phyloP scores from a whole-genome alignment of 2,797 vertebrate species.

The Australoheros facetus region DNA sequence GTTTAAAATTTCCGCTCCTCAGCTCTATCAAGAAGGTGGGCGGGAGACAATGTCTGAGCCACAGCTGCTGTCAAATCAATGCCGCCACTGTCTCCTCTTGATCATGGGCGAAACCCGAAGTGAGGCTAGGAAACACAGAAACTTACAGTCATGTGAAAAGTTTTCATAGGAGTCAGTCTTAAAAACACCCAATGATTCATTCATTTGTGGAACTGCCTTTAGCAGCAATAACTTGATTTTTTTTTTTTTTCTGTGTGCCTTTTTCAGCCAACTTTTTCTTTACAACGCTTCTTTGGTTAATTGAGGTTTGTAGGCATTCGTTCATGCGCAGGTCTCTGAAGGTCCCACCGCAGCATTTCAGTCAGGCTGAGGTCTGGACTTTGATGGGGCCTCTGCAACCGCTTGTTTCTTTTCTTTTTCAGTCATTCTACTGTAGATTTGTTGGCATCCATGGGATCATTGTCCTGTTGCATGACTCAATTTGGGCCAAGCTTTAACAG shows the following conservation, averaged over 20 bases:
- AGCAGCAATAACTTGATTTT: neutral
- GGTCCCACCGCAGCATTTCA: neutral
- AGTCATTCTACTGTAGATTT: neutral
- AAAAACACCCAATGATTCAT: neutral
- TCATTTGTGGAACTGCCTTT: neutral
- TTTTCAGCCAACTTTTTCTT: neutral
- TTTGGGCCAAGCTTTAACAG: no score
- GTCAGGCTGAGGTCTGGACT: neutral
- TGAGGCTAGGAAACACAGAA: conserved; percentile 33
- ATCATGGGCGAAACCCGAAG: conserved; percentile 42
- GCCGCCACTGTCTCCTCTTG: conserved; percentile 30
- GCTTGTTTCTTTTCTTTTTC: neutral
- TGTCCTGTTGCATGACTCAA: no score
- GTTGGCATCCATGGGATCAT: no score
- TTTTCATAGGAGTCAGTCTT: neutral
- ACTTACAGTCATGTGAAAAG: neutral
- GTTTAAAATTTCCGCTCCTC: conserved; percentile 12
- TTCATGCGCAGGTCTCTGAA: neutral
- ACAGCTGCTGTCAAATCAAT: conserved; percentile 49
- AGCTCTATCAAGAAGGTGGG: conserved; percentile 25
- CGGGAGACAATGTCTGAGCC: conserved; percentile 27
- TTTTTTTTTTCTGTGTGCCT: neutral
- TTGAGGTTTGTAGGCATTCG: no score
- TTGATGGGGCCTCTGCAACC: neutral
- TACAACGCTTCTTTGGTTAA: neutral